Percentiles rank a stretch among this genome's conserved stretches.
These are phyloP conservation scores for Porites cylindrica DNA, from an alignment of 92 coral and sea anemone species.

Conservation along the genomic window DNA sequence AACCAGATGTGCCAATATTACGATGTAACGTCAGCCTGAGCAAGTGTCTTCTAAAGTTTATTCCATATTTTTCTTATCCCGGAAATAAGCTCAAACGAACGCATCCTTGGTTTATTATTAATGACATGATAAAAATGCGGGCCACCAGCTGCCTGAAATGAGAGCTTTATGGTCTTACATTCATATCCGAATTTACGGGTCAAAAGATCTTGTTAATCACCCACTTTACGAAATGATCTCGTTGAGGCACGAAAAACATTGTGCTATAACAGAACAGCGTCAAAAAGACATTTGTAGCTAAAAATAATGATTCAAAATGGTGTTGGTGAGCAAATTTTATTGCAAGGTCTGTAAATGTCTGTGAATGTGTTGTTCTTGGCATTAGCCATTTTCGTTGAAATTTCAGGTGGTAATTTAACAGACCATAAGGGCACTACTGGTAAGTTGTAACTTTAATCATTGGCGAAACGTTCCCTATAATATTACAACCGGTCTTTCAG, in stretches of 20 bases:
- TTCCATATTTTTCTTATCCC: too few relatives aligned
- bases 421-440: neutral
- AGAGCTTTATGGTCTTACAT: constrained; percentile 16
- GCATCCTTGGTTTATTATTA: constrained; percentile 4
- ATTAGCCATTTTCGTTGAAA: neutral
- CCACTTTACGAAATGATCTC: neutral
- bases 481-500: too few relatives aligned
- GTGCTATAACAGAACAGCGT: neutral
- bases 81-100: too few relatives aligned
- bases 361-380: neutral
- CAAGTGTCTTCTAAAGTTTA: too few relatives aligned
- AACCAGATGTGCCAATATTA: too few relatives aligned
- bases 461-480: too few relatives aligned
- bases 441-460: neutral
- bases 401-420: neutral
- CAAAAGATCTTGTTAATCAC: neutral
- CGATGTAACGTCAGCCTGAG: too few relatives aligned
- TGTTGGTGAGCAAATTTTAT: neutral
- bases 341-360: neutral
- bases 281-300: neutral
- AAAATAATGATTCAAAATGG: constrained; percentile 6
- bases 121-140: constrained; percentile 6
- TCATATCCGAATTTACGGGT: constrained; percentile 17
- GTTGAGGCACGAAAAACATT: neutral
- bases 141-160: constrained; percentile 30